Conservation (phyloP, 2,888 invertebrate genomes). For the Torymus tubicola region DNA sequence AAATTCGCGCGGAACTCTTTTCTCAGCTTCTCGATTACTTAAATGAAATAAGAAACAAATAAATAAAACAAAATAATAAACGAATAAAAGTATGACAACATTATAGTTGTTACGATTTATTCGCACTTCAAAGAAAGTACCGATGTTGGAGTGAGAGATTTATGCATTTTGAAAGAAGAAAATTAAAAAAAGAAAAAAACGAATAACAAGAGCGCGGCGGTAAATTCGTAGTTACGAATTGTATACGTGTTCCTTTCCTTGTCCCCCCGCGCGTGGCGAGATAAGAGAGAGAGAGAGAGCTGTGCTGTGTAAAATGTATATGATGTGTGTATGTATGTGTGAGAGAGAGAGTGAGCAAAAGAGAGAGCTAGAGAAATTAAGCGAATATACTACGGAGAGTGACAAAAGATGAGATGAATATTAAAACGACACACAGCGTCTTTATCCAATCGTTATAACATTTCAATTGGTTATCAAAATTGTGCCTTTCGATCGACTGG, state of each 20-base stretch:
- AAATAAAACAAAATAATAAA: conserved; percentile 14
- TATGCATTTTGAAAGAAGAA: conserved; percentile 42
- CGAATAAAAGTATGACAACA: conserved; percentile 52
- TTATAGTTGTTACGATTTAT: conserved; percentile 50
- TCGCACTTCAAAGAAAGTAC: conserved; percentile 55
- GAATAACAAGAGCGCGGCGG: not conserved
- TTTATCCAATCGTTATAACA: conserved; percentile 55
- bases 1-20: conserved; percentile 40
- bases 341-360: not conserved
- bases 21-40: conserved; percentile 39
- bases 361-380: not conserved
- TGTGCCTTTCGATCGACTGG: conserved; percentile 73
- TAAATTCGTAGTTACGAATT: conserved; percentile 54
- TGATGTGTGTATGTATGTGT: not conserved
- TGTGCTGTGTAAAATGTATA: conserved; percentile 36
- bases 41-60: conserved; percentile 8
- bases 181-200: too few relatives aligned
- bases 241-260: conserved; percentile 57
- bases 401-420: conserved; percentile 27
- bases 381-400: conserved; percentile 34
- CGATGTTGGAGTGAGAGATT: conserved; percentile 31
- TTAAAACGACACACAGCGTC: conserved; percentile 35
- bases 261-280: conserved; percentile 26
- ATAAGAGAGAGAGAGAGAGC: conserved; percentile 14
- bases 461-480: conserved; percentile 72